These are phyloP conservation scores for Polia nebulosa DNA, from an alignment of 2,888 invertebrate genomes.

Conservation along the genomic window DNA sequence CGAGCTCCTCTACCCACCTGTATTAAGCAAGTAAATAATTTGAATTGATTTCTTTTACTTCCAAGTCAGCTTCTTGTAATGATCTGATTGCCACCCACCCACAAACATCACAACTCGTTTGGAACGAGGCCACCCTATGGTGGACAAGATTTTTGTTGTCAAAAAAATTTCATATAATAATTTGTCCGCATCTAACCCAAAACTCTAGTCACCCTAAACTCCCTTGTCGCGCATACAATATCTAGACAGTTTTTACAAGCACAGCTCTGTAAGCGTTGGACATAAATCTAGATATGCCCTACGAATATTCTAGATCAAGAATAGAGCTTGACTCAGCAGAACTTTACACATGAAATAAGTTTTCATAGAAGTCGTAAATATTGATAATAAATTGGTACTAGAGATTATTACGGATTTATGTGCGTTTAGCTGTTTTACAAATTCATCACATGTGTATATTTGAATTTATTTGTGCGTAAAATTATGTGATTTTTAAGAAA, in stretches of 20 bases:
- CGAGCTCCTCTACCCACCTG: too few relatives aligned
- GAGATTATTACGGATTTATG: slow-evolving; percentile 4
- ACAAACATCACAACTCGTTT: too few relatives aligned
- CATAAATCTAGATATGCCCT: slow-evolving; percentile 61
- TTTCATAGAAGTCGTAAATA: slow-evolving; percentile 46
- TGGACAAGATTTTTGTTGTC: too few relatives aligned
- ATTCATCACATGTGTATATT: slow-evolving; percentile 15
- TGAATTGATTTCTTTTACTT: too few relatives aligned
- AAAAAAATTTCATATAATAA: not conserved
- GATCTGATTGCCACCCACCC: too few relatives aligned
- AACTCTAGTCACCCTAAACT: slow-evolving; percentile 25
- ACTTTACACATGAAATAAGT: slow-evolving; percentile 49
- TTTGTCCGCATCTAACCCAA: not conserved
- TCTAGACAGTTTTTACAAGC: slow-evolving; percentile 67
- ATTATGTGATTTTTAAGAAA: not conserved
- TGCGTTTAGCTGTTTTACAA: not conserved
- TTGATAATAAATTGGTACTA: slow-evolving; percentile 45
- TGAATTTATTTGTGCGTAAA: not conserved
- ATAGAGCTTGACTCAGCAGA: slow-evolving; percentile 42
- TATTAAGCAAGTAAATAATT: too few relatives aligned
- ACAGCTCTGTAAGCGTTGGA: slow-evolving; percentile 46
- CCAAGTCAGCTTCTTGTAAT: too few relatives aligned
- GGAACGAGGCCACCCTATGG: too few relatives aligned
- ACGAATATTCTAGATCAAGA: slow-evolving; percentile 52
- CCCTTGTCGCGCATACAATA: slow-evolving; percentile 58